A percentile compares a stretch with the other conserved stretches of the same genome.
phyloP scores from a whole-genome alignment of 2,888 invertebrate species.

The Melieria picta region DNA sequence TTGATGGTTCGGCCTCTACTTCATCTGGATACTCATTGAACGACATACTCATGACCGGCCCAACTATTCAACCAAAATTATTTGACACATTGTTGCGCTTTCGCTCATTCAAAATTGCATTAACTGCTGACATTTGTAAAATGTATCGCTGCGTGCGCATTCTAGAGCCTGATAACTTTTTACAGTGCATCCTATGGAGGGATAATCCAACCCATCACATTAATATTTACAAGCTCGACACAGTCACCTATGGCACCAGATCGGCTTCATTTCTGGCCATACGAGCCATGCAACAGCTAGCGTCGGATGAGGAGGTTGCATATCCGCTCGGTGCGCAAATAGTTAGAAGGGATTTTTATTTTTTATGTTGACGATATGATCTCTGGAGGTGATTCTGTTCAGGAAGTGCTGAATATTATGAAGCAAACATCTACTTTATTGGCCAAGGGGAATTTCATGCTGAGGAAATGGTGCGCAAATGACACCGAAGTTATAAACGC shows the following conservation, averaged over 20 bases:
- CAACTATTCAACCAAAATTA: slow-evolving; percentile 34
- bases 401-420: slow-evolving; percentile 25
- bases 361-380: slow-evolving; percentile 40
- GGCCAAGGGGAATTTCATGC: slow-evolving; percentile 18
- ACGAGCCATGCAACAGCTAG: slow-evolving; percentile 33
- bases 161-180: slow-evolving; percentile 27
- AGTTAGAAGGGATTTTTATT: slow-evolving; percentile 32
- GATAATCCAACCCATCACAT: slow-evolving; percentile 21
- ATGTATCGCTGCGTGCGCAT: slow-evolving; percentile 36
- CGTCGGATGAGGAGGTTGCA: slow-evolving; percentile 19
- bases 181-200: slow-evolving; percentile 36
- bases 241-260: slow-evolving; percentile 27
- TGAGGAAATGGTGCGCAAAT: slow-evolving; percentile 36
- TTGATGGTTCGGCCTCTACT: slow-evolving; percentile 13
- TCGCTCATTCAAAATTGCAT: slow-evolving; percentile 25
- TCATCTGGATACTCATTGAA: slow-evolving; percentile 16
- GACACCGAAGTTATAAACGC: slow-evolving; percentile 1
- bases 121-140: slow-evolving; percentile 36
- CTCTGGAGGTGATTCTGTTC: slow-evolving; percentile 25
- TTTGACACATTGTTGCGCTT: slow-evolving; percentile 30
- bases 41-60: slow-evolving; percentile 26
- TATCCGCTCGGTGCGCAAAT: slow-evolving; percentile 26
- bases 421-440: slow-evolving; percentile 18
- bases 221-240: slow-evolving; percentile 28
- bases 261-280: slow-evolving; percentile 31